Conservation (phyloP, 2,797 vertebrate genomes). For the Gymnocypris eckloni region DNA sequence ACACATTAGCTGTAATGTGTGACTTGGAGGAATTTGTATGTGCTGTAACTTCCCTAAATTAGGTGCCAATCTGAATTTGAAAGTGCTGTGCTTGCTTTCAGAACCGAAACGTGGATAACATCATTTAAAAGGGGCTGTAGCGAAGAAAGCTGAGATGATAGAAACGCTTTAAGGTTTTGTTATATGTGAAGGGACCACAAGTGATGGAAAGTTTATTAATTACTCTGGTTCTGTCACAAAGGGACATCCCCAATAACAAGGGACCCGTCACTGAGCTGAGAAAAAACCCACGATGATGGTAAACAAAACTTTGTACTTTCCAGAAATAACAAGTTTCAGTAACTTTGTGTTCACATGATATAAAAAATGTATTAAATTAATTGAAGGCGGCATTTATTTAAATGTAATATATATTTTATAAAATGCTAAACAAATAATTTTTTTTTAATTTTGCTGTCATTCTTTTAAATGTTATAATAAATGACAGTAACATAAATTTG, state of each 20-base stretch:
- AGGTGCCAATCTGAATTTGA: background rate
- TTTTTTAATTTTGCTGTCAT: background rate
- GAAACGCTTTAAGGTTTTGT: background rate
- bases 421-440: background rate
- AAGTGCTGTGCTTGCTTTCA: background rate
- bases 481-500: background rate
- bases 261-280: background rate
- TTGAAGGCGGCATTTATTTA: background rate
- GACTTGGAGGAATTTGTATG: background rate
- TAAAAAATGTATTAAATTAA: background rate
- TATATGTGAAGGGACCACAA: background rate
- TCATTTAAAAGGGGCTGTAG: background rate
- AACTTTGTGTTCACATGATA: background rate
- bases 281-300: background rate
- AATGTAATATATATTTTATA: background rate
- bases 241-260: slow-evolving; percentile 9
- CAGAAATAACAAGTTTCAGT: background rate
- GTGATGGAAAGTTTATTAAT: slow-evolving; percentile 7
- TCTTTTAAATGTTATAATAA: background rate
- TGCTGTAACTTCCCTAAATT: background rate
- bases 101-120: background rate
- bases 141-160: background rate
- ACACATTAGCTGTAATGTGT: slow-evolving; percentile 10
- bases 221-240: background rate
- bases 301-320: slow-evolving; percentile 13